Evolutionary conservation across 2,888 invertebrate species (phyloP).

Genomic region (Cordilura impudica): DNA sequence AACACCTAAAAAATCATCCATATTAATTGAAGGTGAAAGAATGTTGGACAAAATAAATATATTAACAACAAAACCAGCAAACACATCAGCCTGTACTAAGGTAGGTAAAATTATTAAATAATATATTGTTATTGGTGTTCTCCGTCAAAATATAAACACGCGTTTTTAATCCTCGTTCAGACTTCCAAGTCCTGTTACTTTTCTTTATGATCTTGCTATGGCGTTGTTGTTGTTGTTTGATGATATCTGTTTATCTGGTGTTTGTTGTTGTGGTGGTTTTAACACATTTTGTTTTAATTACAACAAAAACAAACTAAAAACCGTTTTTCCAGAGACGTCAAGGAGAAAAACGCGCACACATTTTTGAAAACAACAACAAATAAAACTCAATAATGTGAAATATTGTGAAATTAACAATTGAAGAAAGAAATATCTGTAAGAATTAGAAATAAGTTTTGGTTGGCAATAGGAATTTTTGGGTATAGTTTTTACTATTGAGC

Average conservation of each 20-base stretch:
- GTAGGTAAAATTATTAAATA: conserved; percentile 65
- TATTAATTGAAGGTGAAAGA: conserved; percentile 71
- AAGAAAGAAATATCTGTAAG: too few relatives aligned
- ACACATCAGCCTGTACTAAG: conserved; percentile 73
- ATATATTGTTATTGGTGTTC: background rate
- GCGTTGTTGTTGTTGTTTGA: conserved; percentile 26
- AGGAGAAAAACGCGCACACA: too few relatives aligned
- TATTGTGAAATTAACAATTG: too few relatives aligned
- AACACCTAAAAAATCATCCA: conserved; percentile 72
- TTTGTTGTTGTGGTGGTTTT: background rate
- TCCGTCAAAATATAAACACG: background rate
- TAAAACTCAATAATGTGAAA: too few relatives aligned
- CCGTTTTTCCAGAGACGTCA: background rate
- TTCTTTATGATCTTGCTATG: background rate
- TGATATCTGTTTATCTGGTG: background rate
- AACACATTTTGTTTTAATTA: too few relatives aligned
- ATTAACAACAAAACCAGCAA: conserved; percentile 75
- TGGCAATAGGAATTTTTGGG: too few relatives aligned
- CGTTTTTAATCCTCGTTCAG: background rate
- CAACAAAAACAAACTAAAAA: background rate
- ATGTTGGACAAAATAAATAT: conserved; percentile 77
- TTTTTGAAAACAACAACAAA: too few relatives aligned
- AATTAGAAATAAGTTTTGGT: too few relatives aligned
- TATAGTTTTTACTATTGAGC: too few relatives aligned
- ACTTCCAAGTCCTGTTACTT: conserved; percentile 39